These are phyloP conservation scores for Pipa parva DNA, from an alignment of 2,113 vertebrate genomes.

Conservation along the genomic window DNA sequence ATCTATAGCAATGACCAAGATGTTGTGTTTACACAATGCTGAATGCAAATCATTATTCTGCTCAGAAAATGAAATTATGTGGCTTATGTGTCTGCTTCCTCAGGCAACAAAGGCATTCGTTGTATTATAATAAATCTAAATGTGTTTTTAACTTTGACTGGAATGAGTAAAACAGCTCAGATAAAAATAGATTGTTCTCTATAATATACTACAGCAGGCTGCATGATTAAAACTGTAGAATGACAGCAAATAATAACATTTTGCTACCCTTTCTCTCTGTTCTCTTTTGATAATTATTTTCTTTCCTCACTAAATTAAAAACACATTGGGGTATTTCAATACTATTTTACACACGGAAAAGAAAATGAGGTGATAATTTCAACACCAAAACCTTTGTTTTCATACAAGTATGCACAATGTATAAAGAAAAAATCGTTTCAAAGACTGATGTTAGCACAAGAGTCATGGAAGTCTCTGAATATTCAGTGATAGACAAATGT, in stretches of 20 bases:
- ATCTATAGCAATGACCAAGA: slow-evolving; percentile 4
- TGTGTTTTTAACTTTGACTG: slow-evolving; percentile 59
- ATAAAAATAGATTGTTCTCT: slow-evolving; percentile 51
- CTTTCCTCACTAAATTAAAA: slow-evolving; percentile 32
- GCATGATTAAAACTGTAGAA: slow-evolving; percentile 1
- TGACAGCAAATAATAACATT: not conserved
- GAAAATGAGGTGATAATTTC: too few species aligned
- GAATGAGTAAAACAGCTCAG: slow-evolving; percentile 54
- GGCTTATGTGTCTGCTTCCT: slow-evolving; percentile 54
- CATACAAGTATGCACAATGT: too few species aligned
- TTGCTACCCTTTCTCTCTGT: not conserved
- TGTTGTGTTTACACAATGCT: slow-evolving; percentile 5
- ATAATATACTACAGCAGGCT: slow-evolving; percentile 42
- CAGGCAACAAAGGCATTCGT: slow-evolving; percentile 65
- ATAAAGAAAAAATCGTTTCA: too few species aligned
- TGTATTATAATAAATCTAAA: slow-evolving; percentile 61
- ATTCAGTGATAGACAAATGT: too few species aligned
- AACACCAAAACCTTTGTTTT: too few species aligned
- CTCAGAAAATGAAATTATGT: slow-evolving; percentile 58
- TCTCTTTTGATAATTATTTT: too few species aligned
- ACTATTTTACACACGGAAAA: too few species aligned
- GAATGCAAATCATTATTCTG: slow-evolving; percentile 63
- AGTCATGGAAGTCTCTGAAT: too few species aligned
- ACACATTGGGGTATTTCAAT: too few species aligned
- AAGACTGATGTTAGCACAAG: too few species aligned